Percentiles rank a stretch among this genome's conserved stretches.
Conservation (phyloP, 2,888 invertebrate genomes). For the Idaea aversata region DNA sequence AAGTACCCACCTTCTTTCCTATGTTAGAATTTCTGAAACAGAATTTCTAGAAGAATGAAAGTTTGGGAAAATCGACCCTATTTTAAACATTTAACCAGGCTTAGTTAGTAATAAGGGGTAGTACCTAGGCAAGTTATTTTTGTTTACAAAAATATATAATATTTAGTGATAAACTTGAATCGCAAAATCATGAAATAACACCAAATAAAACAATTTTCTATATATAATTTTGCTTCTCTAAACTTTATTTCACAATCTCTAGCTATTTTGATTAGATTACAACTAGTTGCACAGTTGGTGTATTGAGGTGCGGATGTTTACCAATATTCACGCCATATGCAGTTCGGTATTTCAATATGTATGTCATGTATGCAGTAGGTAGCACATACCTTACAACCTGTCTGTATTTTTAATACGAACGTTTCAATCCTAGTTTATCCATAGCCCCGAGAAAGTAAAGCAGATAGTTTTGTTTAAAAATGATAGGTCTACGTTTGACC, state of each 20-base stretch:
- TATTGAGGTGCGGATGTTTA: slow-evolving; percentile 16
- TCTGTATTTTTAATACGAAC: neutral
- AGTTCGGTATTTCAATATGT: slow-evolving; percentile 16
- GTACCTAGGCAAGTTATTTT: no score
- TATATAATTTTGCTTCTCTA: neutral
- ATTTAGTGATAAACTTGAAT: no score
- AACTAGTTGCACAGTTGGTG: neutral
- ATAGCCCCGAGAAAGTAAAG: neutral
- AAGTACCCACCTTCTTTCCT: neutral
- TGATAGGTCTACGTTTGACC: no score
- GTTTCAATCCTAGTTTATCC: slow-evolving; percentile 3
- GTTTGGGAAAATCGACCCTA: neutral
- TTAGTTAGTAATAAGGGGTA: no score
- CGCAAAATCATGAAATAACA: no score
- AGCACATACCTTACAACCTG: neutral
- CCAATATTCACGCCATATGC: slow-evolving; percentile 16
- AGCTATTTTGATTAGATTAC: neutral
- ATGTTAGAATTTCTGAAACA: neutral
- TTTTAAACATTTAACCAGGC: no score
- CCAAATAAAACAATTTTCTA: neutral
- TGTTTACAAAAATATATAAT: no score
- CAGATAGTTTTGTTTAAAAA: no score
- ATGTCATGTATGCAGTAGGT: slow-evolving; percentile 8
- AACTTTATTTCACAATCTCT: neutral
- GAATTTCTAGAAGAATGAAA: neutral